phyloP scores from a whole-genome alignment of 2,113 vertebrate species.

The Mormyrus iriodes region DNA sequence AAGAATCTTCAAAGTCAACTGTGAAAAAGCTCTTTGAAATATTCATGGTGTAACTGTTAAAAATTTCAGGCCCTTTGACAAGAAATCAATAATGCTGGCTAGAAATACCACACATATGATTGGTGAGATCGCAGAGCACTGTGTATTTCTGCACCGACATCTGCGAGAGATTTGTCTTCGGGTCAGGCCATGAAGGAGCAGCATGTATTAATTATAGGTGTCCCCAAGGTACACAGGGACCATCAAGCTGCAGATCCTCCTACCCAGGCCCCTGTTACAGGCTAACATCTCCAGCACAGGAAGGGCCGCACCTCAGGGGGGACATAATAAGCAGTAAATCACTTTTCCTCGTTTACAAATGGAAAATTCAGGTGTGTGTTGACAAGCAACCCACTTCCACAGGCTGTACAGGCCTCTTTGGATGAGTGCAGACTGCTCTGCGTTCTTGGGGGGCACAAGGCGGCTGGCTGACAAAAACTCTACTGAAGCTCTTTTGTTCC shows the following conservation, averaged over 20 bases:
- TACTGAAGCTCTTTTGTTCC: background rate
- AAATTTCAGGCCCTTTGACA: slow-evolving; percentile 18
- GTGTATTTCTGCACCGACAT: background rate
- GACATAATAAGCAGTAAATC: background rate
- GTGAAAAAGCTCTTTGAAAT: slow-evolving; percentile 27
- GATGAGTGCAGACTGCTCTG: too few species aligned
- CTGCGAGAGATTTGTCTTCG: slow-evolving; percentile 4
- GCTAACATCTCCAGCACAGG: background rate
- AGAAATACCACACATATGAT: background rate
- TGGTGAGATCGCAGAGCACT: background rate
- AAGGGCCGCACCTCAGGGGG: background rate
- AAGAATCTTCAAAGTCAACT: slow-evolving; percentile 25
- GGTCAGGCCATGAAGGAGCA: background rate
- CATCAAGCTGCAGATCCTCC: background rate
- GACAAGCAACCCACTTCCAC: background rate
- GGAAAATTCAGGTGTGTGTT: background rate
- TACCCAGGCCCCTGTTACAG: background rate
- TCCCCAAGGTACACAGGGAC: background rate
- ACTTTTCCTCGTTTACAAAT: background rate
- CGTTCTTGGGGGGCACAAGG: background rate
- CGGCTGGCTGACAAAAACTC: slow-evolving; percentile 1
- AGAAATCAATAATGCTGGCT: slow-evolving; percentile 10
- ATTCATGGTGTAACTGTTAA: slow-evolving; percentile 24
- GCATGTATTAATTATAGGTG: background rate
- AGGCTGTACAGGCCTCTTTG: background rate